Evolutionary conservation across 2,888 invertebrate genomes (phyloP).

Genomic region (Agrotis ipsilon): DNA sequence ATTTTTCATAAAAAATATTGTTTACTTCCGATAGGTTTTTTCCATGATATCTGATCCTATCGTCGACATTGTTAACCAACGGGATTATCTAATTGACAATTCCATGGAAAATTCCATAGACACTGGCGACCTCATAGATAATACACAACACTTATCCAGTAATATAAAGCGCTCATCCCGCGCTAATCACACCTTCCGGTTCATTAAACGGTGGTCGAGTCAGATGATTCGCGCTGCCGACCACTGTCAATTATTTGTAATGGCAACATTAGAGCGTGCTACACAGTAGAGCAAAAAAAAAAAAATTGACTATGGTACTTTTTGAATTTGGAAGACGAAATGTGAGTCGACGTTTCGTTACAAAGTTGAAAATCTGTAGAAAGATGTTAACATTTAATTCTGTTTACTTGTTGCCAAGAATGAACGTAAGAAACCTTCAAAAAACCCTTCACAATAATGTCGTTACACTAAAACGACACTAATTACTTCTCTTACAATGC

Average conservation of each 20-base stretch:
- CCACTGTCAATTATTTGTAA: conserved; percentile 45
- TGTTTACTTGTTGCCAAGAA: not conserved
- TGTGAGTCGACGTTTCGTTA: not conserved
- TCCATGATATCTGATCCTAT: conserved; percentile 2
- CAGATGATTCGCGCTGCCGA: conserved; percentile 62
- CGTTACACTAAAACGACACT: not conserved
- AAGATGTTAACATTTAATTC: not conserved
- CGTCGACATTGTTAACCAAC: conserved; percentile 15
- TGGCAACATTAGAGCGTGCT: conserved; percentile 34
- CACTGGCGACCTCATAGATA: conserved; percentile 5
- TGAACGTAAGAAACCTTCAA: not conserved
- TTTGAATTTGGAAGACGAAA: conserved; percentile 18
- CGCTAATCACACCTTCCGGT: conserved; percentile 79
- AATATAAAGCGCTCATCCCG: conserved; percentile 70
- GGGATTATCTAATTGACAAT: conserved; percentile 26
- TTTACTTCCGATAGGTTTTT: too few species aligned
- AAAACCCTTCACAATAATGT: not conserved
- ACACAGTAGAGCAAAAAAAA: conserved; percentile 6
- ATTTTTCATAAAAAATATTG: too few species aligned
- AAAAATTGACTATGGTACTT: not conserved
- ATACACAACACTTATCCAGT: conserved; percentile 40
- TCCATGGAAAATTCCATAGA: conserved; percentile 36
- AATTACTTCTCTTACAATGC: conserved; percentile 22
- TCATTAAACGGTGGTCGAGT: conserved; percentile 72
- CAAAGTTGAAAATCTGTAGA: not conserved